Percentiles rank a stretch among this genome's conserved stretches.
phyloP scores from a whole-genome alignment of 1,140 invertebrate genomes.

The Andrena cerasifolii region DNA sequence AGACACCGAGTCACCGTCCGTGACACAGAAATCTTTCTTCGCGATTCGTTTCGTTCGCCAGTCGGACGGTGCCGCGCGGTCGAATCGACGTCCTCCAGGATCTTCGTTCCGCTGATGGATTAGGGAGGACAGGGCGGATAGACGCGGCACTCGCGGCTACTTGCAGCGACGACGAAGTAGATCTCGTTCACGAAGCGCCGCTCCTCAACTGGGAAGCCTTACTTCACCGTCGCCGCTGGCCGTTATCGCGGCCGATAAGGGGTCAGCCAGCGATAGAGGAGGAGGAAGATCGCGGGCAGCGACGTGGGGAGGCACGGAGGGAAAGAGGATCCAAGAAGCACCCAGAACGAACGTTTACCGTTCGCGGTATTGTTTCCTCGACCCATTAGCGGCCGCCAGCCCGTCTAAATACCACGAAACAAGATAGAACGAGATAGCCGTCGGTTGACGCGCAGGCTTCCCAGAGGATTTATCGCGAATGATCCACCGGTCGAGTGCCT shows the following conservation, averaged over 20 bases:
- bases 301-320: neutral
- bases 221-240: neutral
- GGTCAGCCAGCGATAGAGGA: neutral
- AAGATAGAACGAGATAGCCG: neutral
- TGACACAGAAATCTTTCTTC: slow-evolving; percentile 54
- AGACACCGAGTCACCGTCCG: slow-evolving; percentile 19
- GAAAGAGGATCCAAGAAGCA: neutral
- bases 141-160: slow-evolving; percentile 11
- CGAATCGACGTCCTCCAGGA: slow-evolving; percentile 8
- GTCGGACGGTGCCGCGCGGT: neutral
- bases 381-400: neutral
- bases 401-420: slow-evolving; percentile 14
- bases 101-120: neutral
- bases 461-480: neutral
- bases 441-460: neutral
- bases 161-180: neutral
- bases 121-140: neutral
- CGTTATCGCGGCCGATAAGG: slow-evolving; percentile 51
- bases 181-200: slow-evolving; percentile 6
- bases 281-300: neutral
- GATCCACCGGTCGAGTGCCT: slow-evolving; percentile 5
- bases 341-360: slow-evolving; percentile 9
- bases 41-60: slow-evolving; percentile 27
- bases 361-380: neutral
- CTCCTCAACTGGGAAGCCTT: slow-evolving; percentile 6